Evolutionary conservation across 2,113 vertebrate genomes (phyloP), one percentile per base, ranked within the genome.

Genomic region (Dasypus novemcinctus): DNA sequence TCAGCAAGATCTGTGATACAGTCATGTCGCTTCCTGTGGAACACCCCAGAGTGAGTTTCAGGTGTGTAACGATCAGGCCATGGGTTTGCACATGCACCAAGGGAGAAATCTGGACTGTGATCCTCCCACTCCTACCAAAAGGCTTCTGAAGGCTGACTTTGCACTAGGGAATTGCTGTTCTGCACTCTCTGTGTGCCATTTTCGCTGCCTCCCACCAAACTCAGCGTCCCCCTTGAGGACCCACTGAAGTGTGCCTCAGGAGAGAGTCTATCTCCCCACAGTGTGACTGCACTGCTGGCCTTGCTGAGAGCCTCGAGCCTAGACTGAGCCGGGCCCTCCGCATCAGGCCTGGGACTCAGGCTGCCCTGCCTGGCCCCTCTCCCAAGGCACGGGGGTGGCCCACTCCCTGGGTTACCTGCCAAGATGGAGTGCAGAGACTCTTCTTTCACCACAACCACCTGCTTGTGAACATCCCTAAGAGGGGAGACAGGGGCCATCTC

Each of bases 401-500:
- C 25, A n/a, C 1, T 0, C 4, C 43, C 59, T 52, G 75, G 25
- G 95, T 99, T 98, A 99, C 99, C 99, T 98, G 99, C 98, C 97
- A 99, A 98, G 97, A 99, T 99, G 78, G 98, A 99, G 97, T 98
- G 98, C 85, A 99, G 98, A 88, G 99, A 99, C 78, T 99, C 99
- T 23, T 99, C 99, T 98, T 99, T 99, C 97, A 99, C 99, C 98
- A 99, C 97, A 76, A 98, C 99, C 68, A 97, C 98, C 96, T 99
- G 99, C 74, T 99, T 99, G 94, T 99, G 99, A 86, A 99, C 99
- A 87, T 99, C 99, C 99, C 99, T 99, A 97, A 18, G 87, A 97
- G 83, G 69, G 87, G 17, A 97, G 64, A 97, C 4, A 96, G 79
- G 83, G n/a, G 96, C 38, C 57, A 90, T 83, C 80, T 95, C 80